A percentile compares a stretch with the other conserved stretches of the same genome.
Conservation (phyloP, 2,888 invertebrate genomes). For the Apantesis nais region DNA sequence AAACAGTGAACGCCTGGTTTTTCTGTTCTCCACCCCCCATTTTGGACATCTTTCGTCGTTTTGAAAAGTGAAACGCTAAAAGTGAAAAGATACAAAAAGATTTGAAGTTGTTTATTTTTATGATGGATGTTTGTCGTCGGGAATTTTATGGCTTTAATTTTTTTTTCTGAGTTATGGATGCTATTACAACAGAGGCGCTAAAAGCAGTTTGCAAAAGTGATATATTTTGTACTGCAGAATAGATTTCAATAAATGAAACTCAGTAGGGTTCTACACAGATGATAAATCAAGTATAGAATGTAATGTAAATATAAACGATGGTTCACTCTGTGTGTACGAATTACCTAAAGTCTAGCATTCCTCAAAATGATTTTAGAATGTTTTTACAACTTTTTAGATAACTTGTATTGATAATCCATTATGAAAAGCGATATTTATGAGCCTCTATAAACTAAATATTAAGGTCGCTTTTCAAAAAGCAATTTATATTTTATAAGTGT, state of each 20-base stretch:
- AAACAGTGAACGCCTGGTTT: slow-evolving; percentile 38
- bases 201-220: slow-evolving; percentile 17
- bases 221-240: slow-evolving; percentile 13
- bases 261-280: not conserved
- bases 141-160: slow-evolving; percentile 42
- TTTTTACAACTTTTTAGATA: no score
- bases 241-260: slow-evolving; percentile 12
- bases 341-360: no score
- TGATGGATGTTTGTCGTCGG: slow-evolving; percentile 41
- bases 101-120: slow-evolving; percentile 43
- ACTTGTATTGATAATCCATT: no score
- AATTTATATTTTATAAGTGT: no score
- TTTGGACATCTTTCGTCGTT: slow-evolving; percentile 25
- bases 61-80: slow-evolving; percentile 37
- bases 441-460: no score
- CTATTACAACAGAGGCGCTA: slow-evolving; percentile 4
- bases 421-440: no score
- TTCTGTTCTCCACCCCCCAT: slow-evolving; percentile 26
- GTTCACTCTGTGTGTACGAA: no score
- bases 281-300: slow-evolving; percentile 6
- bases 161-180: slow-evolving; percentile 27
- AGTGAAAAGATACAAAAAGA: slow-evolving; percentile 41
- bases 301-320: no score
- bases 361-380: no score
- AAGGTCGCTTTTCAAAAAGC: not conserved